Evolutionary conservation across 2,797 vertebrate genomes (phyloP).

Genomic region (Urophycis tenuis): DNA sequence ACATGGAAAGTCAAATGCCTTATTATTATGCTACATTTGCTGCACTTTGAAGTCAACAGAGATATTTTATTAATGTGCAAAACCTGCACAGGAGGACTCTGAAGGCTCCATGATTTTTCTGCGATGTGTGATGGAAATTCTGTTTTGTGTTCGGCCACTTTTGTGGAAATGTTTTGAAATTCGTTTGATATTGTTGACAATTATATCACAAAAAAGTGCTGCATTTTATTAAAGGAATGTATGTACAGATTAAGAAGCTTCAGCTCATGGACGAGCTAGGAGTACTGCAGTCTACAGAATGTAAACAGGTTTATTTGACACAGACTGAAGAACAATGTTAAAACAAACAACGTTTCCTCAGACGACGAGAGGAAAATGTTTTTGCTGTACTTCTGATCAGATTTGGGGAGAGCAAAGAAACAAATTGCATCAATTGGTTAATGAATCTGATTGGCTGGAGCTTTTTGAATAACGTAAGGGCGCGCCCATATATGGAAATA

Average conservation of each 20-base stretch:
- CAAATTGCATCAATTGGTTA: not conserved
- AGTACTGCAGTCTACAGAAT: too few species aligned
- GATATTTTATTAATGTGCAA: slow-evolving; percentile 64
- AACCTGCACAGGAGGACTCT: slow-evolving; percentile 61
- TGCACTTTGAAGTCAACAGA: slow-evolving; percentile 58
- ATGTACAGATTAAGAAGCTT: too few species aligned
- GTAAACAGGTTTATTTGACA: too few species aligned
- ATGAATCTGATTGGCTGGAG: not conserved
- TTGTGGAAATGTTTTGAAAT: not conserved
- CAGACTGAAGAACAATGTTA: too few species aligned
- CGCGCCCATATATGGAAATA: not conserved
- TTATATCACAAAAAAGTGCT: too few species aligned
- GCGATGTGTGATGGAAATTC: slow-evolving; percentile 23
- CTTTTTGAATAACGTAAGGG: not conserved
- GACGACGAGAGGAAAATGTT: too few species aligned
- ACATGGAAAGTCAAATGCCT: slow-evolving; percentile 36
- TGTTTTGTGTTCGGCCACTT: not conserved
- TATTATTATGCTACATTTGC: slow-evolving; percentile 52
- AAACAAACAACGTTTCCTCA: too few species aligned
- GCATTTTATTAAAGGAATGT: too few species aligned
- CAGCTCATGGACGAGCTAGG: too few species aligned
- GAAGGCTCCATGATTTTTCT: slow-evolving; percentile 49
- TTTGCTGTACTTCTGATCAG: not conserved
- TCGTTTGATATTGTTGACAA: not conserved
- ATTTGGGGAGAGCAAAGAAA: too few species aligned